A percentile compares a stretch with the other conserved stretches of the same genome.
phyloP scores from a whole-genome alignment of 2,113 vertebrate genomes.

The Dicaeum eximium region DNA sequence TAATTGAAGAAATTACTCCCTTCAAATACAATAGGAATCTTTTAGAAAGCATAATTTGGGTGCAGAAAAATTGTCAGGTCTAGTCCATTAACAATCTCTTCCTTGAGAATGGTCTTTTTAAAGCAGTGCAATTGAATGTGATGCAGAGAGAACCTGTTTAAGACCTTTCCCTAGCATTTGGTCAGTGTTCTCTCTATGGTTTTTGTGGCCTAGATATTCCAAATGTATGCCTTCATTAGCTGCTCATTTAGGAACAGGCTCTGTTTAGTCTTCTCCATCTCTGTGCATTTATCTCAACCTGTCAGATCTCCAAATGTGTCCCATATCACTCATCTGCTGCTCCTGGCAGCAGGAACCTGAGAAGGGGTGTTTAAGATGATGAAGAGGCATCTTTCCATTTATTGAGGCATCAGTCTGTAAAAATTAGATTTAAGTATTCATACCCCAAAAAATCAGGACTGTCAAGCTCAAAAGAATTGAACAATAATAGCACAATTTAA shows the following conservation, averaged over 20 bases:
- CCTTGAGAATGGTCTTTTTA: background rate
- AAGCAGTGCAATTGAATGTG: background rate
- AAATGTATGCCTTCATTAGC: background rate
- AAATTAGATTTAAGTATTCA: background rate
- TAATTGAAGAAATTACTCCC: slow-evolving; percentile 5
- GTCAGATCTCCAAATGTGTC: background rate
- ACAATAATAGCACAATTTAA: background rate
- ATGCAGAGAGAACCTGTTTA: background rate
- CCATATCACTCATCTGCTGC: background rate
- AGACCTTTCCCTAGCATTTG: background rate
- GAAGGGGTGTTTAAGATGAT: background rate
- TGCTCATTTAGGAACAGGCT: background rate
- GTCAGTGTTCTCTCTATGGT: background rate
- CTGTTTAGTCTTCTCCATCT: background rate
- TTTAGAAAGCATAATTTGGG: background rate
- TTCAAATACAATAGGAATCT: background rate
- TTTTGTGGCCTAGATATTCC: background rate
- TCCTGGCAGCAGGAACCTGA: background rate
- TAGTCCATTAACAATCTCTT: background rate
- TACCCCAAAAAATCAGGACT: background rate
- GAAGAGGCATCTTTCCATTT: background rate
- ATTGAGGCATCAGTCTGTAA: background rate
- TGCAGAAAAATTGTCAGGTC: background rate
- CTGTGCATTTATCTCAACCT: background rate
- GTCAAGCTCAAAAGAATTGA: background rate